These are phyloP conservation scores for Drosophila nasuta DNA, from an alignment of 1,140 invertebrate species.

Conservation along the genomic window DNA sequence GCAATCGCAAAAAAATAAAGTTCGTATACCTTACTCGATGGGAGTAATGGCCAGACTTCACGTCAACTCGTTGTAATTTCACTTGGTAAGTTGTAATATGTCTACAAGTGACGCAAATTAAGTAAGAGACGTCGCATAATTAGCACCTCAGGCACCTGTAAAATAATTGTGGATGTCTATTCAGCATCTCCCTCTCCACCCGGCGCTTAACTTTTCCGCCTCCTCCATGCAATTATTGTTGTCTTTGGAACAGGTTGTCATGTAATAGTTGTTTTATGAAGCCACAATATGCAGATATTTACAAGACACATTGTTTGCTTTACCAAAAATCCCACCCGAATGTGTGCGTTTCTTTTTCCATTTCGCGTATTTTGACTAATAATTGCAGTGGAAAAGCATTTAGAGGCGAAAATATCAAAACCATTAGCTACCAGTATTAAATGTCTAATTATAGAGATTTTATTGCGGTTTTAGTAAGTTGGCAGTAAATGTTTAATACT, in stretches of 20 bases:
- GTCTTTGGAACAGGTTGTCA: constrained; percentile 15
- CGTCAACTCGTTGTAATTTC: not conserved
- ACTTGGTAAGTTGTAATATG: not conserved
- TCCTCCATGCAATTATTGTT: not conserved
- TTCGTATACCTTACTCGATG: not conserved
- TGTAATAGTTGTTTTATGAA: constrained; percentile 34
- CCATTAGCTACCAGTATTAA: constrained; percentile 40
- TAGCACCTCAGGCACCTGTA: constrained; percentile 54
- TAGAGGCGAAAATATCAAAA: constrained; percentile 36
- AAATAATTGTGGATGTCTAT: constrained; percentile 47
- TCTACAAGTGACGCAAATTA: constrained; percentile 12
- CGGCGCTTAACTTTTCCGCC: not conserved
- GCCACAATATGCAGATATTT: constrained; percentile 67
- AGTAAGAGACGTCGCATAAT: constrained; percentile 49
- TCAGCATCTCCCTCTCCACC: not conserved
- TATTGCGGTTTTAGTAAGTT: not conserved
- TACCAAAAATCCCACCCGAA: not conserved
- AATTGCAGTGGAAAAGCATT: constrained; percentile 38
- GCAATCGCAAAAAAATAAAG: not conserved
- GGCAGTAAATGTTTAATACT: constrained; percentile 11
- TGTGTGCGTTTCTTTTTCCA: constrained; percentile 5
- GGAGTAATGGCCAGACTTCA: not conserved
- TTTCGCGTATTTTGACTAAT: constrained; percentile 40
- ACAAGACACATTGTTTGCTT: constrained; percentile 4
- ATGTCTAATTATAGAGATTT: constrained; percentile 28